Conservation (phyloP, 2,888 invertebrate species). For the Caenorhabditis sp. region DNA sequence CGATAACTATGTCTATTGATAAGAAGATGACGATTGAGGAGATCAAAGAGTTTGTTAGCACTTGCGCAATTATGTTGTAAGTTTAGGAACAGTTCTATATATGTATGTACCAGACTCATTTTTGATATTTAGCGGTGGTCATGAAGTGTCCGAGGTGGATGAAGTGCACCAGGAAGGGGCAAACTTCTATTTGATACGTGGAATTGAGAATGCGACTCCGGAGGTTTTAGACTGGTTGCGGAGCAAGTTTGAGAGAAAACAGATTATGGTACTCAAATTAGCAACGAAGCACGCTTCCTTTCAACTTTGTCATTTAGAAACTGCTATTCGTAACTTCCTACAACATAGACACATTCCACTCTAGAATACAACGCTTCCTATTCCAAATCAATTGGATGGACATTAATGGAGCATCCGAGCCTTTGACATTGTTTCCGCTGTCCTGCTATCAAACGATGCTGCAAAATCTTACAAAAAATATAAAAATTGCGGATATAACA, state of each 20-base stretch:
- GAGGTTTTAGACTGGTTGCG: conserved; percentile 56
- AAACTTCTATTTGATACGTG: conserved; percentile 49
- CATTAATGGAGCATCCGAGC: background rate
- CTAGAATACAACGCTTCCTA: conserved; percentile 47
- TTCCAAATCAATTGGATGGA: conserved; percentile 58
- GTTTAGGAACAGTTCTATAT: background rate
- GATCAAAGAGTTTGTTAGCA: conserved; percentile 39
- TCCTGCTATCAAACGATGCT: conserved; percentile 40
- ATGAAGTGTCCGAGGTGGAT: conserved; percentile 34
- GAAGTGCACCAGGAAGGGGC: conserved; percentile 36
- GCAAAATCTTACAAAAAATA: conserved; percentile 36
- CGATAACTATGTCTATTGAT: conserved; percentile 50
- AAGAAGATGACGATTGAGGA: conserved; percentile 43
- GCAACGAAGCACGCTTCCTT: too few relatives aligned
- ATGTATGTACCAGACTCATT: too few relatives aligned
- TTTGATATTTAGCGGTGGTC: conserved; percentile 51
- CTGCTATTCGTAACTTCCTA: conserved; percentile 35
- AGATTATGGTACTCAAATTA: conserved; percentile 35
- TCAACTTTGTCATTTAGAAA: conserved; percentile 28
- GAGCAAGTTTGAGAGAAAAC: conserved; percentile 39
- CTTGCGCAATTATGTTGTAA: conserved; percentile 60
- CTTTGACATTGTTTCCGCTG: conserved; percentile 38
- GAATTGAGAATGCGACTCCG: conserved; percentile 40
- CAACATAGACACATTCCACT: conserved; percentile 10
- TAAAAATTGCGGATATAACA: conserved; percentile 45